Conservation (phyloP, 1,140 invertebrate genomes). For the Drosophila baimaii region DNA sequence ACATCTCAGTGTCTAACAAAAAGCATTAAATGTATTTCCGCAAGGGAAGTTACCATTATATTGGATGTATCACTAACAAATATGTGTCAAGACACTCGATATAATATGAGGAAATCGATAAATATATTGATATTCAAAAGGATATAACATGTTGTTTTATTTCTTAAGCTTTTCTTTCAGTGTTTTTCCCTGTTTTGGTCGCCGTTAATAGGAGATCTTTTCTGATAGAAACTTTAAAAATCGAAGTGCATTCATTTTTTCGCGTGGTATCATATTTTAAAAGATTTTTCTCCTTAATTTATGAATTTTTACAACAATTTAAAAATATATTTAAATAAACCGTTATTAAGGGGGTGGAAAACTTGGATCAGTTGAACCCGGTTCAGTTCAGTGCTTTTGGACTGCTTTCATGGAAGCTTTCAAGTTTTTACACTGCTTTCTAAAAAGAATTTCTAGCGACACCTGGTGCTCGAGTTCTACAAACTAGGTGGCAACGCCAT, state of each 20-base stretch:
- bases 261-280: too few species aligned
- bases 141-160: conserved; percentile 33
- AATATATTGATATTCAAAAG: conserved; percentile 79
- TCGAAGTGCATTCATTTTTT: too few species aligned
- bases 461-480: background rate
- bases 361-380: background rate
- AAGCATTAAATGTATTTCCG: conserved; percentile 42
- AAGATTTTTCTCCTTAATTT: too few species aligned
- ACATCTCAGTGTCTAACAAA: conserved; percentile 79
- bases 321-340: background rate
- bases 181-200: background rate
- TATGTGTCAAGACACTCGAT: conserved; percentile 62
- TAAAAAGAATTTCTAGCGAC: background rate
- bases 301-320: too few species aligned
- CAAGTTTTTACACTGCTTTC: too few species aligned
- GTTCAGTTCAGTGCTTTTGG: background rate
- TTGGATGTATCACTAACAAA: conserved; percentile 57
- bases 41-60: conserved; percentile 51
- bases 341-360: background rate
- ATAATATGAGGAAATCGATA: conserved; percentile 69
- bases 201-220: too few species aligned
- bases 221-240: too few species aligned
- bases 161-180: background rate
- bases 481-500: background rate
- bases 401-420: too few species aligned